Base-by-base conservation (phyloP, 2,888 invertebrate genomes). In the Drosophila diplacantha region DNA sequence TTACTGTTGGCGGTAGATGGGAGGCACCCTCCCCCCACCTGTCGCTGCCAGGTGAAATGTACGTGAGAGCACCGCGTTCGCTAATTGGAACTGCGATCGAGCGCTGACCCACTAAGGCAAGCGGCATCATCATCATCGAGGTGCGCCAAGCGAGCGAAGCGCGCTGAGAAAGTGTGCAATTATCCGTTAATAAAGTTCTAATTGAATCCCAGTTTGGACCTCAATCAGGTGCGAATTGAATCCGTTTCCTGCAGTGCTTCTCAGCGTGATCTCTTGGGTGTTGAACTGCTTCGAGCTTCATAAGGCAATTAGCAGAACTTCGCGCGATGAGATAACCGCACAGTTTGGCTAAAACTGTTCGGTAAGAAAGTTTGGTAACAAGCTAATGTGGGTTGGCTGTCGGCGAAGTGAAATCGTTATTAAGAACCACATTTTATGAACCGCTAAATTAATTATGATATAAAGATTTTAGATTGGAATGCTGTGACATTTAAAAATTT, bases 151-250 rank as follows among this genome's bases (percentile, higher is more conserved):
- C 50, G 4, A 29, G 20, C 20, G 64, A 20, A 34, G 32, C n/a
- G 32, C 14, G 18, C 16, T 50, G 74, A 65, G 81, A 79, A 79
- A 77, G 74, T 68, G 61, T 35, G 39, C 49, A 59, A 57, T 39
- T 46, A 65, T 31, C 38, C 47, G 26, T 20, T 47, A 63, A 77
- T 59, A 44, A 62, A 11, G 71, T 78, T 75, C 83, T 79, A 82
- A 78, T 66, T 74, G 47, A 6, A 29, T 53, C 41, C n/a, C 44
- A 47, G 34, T 31, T 47, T n/a, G 24, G 41, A 9, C n/a, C 20
- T 31, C 29, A 22, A 59, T 35, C 24, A 41, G 68, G 67, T 65
- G 68, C 51, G 22, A 65, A 52, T 58, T 58, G 16, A 58, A 58
- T 26, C 57, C 43, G 29, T 35, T 56, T 29, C 11, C 14, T 7